These are phyloP conservation scores for Periophthalmus magnuspinnatus DNA, from an alignment of 2,797 vertebrate species.

Conservation along the genomic window DNA sequence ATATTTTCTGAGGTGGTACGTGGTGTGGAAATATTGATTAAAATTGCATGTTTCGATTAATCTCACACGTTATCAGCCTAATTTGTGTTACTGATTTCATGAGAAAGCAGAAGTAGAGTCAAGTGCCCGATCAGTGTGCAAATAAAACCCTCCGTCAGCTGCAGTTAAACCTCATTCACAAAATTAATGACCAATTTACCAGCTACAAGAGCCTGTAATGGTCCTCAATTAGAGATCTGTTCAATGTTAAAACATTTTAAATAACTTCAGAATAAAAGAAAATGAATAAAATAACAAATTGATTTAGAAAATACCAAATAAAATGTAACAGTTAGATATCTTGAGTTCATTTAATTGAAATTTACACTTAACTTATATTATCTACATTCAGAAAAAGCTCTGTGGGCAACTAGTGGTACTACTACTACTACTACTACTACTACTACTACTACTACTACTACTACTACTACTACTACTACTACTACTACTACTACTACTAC, in stretches of 20 bases:
- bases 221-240: background rate
- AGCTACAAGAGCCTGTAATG: constrained; percentile 4
- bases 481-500: too few species aligned
- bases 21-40: background rate
- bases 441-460: too few species aligned
- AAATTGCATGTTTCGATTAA: background rate
- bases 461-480: too few species aligned
- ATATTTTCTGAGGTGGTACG: background rate
- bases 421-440: too few species aligned
- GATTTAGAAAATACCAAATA: too few species aligned
- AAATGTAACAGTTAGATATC: too few species aligned
- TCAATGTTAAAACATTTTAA: background rate
- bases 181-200: constrained; percentile 18
- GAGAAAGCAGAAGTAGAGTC: constrained; percentile 35
- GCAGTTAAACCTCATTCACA: constrained; percentile 30
- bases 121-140: constrained; percentile 64
- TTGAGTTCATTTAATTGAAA: too few species aligned
- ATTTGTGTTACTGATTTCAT: constrained; percentile 55
- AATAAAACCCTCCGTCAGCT: constrained; percentile 49
- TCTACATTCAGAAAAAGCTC: too few species aligned
- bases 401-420: too few species aligned
- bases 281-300: too few species aligned
- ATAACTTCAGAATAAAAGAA: background rate
- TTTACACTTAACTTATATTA: too few species aligned
- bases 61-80: background rate